These are phyloP conservation scores for Archips crataeganus DNA, from an alignment of 2,888 invertebrate genomes.

Conservation along the genomic window DNA sequence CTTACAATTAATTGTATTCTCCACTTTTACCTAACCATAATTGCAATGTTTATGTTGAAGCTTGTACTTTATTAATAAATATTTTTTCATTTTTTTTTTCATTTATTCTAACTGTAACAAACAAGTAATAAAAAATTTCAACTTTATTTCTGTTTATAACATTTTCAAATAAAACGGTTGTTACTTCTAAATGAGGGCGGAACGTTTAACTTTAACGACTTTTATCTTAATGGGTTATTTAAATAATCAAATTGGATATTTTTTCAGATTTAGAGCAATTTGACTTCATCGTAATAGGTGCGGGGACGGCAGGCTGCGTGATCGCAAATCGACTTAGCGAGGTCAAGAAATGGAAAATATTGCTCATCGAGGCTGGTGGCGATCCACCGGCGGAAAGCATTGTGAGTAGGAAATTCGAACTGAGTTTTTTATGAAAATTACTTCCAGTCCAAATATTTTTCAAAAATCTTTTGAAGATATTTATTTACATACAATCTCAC, in stretches of 20 bases:
- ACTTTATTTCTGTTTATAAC: conserved; percentile 4
- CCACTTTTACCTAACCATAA: too few relatives aligned
- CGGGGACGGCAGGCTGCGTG: conserved; percentile 58
- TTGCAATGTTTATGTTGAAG: too few relatives aligned
- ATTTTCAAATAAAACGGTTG: conserved; percentile 6
- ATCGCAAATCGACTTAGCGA: conserved; percentile 59
- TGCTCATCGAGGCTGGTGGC: conserved; percentile 57
- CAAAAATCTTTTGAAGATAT: too few relatives aligned
- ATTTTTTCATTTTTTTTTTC: too few relatives aligned
- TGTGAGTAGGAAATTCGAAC: conserved; percentile 45
- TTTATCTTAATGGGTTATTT: conserved; percentile 6
- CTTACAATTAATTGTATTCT: too few relatives aligned
- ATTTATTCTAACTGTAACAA: not conserved
- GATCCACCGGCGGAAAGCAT: conserved; percentile 52
- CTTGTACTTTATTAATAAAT: too few relatives aligned
- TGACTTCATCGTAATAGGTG: conserved; percentile 60
- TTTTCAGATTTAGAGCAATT: conserved; percentile 52
- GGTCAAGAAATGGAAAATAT: conserved; percentile 52
- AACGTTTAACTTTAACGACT: conserved; percentile 1
- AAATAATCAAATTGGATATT: conserved; percentile 14
- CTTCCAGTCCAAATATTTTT: too few relatives aligned
- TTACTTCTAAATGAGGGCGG: not conserved
- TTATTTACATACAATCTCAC: too few relatives aligned
- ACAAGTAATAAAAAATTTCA: not conserved
- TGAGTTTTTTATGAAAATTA: too few relatives aligned